Evolutionary conservation across 2,888 invertebrate genomes (phyloP).

Genomic region (Drosophila sordidapex): DNA sequence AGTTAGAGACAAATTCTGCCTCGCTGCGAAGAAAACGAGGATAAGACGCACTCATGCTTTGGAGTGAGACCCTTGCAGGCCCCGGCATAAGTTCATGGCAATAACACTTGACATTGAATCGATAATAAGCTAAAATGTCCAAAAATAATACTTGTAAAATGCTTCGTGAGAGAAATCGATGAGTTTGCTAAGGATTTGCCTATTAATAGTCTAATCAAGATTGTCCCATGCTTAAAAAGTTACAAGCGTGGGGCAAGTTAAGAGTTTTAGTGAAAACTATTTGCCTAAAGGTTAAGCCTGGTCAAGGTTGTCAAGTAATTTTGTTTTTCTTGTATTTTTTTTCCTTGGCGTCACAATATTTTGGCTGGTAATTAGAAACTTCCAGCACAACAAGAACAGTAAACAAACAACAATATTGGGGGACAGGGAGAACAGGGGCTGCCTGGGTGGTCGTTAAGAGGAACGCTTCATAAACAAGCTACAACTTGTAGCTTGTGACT

Average conservation of each 20-base stretch:
- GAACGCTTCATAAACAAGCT: constrained; percentile 38
- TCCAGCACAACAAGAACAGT: constrained; percentile 28
- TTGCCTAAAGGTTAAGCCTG: neutral
- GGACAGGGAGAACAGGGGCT: neutral
- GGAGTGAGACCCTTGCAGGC: neutral
- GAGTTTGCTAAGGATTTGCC: neutral
- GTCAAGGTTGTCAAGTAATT: constrained; percentile 4
- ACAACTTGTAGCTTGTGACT: constrained; percentile 12
- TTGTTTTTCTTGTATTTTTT: neutral
- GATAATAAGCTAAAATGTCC: constrained; percentile 69
- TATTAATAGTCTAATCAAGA: neutral
- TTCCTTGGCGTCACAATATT: neutral
- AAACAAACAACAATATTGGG: constrained; percentile 1
- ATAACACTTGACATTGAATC: constrained; percentile 75
- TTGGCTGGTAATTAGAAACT: constrained; percentile 32
- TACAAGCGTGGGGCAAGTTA: neutral
- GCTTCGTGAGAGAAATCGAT: neutral
- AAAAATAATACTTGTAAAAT: constrained; percentile 53
- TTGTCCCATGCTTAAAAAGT: neutral
- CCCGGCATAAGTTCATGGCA: constrained; percentile 55
- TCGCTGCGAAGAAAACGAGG: constrained; percentile 1
- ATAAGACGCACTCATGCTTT: constrained; percentile 4
- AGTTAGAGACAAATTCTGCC: constrained; percentile 33
- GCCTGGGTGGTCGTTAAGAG: constrained; percentile 25
- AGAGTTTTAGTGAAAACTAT: neutral